These are phyloP conservation scores for Eristalis arbustorum DNA, from an alignment of 2,888 invertebrate genomes.

Conservation along the genomic window DNA sequence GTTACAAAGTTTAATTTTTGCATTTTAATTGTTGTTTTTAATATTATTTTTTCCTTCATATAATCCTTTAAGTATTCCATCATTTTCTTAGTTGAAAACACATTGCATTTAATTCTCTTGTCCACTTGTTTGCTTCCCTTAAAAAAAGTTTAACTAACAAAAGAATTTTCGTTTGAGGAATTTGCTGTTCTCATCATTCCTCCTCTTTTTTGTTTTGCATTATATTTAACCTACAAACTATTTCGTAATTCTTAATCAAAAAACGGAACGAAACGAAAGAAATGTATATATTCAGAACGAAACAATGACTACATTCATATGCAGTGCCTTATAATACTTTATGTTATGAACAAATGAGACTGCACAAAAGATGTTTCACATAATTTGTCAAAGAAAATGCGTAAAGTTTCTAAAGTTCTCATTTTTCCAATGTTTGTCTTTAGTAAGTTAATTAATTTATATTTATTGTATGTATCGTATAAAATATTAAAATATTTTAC, in stretches of 20 bases:
- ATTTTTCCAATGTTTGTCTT: conserved; percentile 32
- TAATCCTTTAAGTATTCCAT: conserved; percentile 70
- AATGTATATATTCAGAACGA: background rate
- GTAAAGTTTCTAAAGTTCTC: background rate
- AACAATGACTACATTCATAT: background rate
- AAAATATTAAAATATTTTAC: conserved; percentile 70
- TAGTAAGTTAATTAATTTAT: conserved; percentile 36
- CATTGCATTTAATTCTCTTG: conserved; percentile 13
- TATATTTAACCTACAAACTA: conserved; percentile 60
- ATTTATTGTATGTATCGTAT: conserved; percentile 66
- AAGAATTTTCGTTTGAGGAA: conserved; percentile 66
- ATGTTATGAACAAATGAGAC: background rate
- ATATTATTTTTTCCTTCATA: conserved; percentile 30
- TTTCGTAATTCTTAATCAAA: conserved; percentile 58
- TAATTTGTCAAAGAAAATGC: conserved; percentile 8
- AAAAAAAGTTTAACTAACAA: conserved; percentile 67
- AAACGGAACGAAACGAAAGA: conserved; percentile 9
- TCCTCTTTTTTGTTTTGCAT: conserved; percentile 69
- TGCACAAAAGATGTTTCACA: conserved; percentile 61
- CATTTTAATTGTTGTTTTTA: conserved; percentile 65
- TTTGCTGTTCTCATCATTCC: conserved; percentile 20
- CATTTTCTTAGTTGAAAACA: conserved; percentile 68
- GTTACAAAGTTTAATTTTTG: conserved; percentile 72
- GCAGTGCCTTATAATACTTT: background rate
- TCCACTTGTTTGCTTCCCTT: conserved; percentile 31